Base-by-base conservation (phyloP, 2,888 invertebrate genomes). In the Campopleginae sp. region DNA sequence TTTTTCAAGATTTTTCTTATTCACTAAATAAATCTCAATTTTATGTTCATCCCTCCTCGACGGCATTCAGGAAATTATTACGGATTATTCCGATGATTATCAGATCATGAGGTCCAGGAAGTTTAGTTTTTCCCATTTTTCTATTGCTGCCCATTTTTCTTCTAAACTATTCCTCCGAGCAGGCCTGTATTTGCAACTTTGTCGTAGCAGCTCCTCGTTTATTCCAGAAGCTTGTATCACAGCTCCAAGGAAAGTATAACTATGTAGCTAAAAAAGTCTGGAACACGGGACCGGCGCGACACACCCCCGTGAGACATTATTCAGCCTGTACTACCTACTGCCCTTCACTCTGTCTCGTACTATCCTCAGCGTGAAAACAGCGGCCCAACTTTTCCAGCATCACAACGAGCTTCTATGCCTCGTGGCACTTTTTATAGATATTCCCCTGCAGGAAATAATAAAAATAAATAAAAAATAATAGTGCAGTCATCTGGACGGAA, bases 281-380 rank as follows among this genome's bases (percentile, higher is more conserved):
- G 44, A 74, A 33, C 72, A 61, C 51, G 54, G 70, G 78, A 44
- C 31, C 33, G 33, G 44, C 51, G 33, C 51, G 76, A 70, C 74
- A 72, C 81, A 70, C 80, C 84, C 63, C 58, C 71, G 51, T 33
- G 68, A 81, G 84, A 85, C 78, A 80, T 84, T 77, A 84, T 77
- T 84, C 72, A 74, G 19, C 77, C 44, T 58, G 8, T 46, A 46
- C 81, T 46, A 8, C 77, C 51, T 44, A 12, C 65, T 54, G 17
- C 65, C 46, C 80, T 54, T 75, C 54, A 0, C 68, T 54, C 19
- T 58, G 23, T 54, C 48, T 33, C 23, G 42, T 58, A 58, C 42
- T 74, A 31, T 46, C 27, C 31, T 33, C 23, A 33, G 61, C 51
- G 54, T 44, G 27, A 14, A 51, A 81, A 81, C 74, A 78, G 68